Percentiles rank a stretch among this genome's conserved stretches.
phyloP scores from a whole-genome alignment of 2,888 invertebrate species.

The Epinotia brunnichana region DNA sequence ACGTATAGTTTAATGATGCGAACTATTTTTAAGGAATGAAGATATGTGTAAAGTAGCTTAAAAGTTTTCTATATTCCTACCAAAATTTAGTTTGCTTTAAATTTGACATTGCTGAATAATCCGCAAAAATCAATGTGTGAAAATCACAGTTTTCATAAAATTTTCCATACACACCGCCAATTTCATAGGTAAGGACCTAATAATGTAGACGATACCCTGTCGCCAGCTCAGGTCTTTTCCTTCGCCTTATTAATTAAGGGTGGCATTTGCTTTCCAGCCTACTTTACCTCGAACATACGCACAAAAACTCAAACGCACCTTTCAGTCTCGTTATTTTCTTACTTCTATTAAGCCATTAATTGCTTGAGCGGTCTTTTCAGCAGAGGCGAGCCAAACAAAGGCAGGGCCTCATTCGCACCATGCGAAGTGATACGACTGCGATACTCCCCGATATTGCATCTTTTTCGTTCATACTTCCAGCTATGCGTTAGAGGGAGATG shows the following conservation, averaged over 20 bases:
- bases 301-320: constrained; percentile 7
- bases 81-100: no score
- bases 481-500: not conserved
- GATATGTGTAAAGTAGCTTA: no score
- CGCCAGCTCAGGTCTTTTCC: not conserved
- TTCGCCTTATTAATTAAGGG: not conserved
- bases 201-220: no score
- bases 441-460: constrained; percentile 9
- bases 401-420: not conserved
- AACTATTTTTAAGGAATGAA: no score
- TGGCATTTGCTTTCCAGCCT: not conserved
- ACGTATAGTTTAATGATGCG: no score
- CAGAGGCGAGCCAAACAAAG: constrained; percentile 15
- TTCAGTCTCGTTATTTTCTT: constrained; percentile 29
- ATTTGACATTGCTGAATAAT: no score
- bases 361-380: constrained; percentile 34
- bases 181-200: no score
- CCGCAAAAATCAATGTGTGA: no score
- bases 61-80: no score
- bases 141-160: no score
- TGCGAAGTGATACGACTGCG: not conserved
- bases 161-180: no score
- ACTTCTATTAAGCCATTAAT: constrained; percentile 44
- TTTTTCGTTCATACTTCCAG: not conserved
- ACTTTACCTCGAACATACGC: not conserved